phyloP scores from a whole-genome alignment of 1,140 invertebrate species.

The Pararge aegeria region DNA sequence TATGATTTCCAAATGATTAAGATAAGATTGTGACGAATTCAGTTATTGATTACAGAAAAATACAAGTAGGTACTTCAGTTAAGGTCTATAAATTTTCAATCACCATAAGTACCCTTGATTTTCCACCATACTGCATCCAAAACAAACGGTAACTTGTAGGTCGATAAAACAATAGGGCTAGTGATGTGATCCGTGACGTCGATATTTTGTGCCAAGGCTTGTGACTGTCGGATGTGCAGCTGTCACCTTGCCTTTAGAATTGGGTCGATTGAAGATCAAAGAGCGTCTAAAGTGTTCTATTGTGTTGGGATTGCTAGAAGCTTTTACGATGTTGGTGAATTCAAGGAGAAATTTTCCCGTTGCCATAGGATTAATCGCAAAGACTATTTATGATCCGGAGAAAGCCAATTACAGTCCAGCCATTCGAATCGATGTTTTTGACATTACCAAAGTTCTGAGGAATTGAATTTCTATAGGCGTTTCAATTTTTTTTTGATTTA shows the following conservation, averaged over 20 bases:
- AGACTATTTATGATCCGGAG: too few relatives aligned
- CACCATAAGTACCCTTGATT: constrained; percentile 1
- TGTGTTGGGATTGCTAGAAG: background rate
- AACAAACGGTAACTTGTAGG: constrained; percentile 39
- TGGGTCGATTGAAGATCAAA: constrained; percentile 42
- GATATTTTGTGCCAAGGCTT: constrained; percentile 63
- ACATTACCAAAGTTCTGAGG: too few relatives aligned
- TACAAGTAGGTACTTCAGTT: too few relatives aligned
- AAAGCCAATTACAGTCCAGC: too few relatives aligned
- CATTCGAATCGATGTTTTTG: too few relatives aligned
- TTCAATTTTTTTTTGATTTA: too few relatives aligned
- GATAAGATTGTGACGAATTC: too few relatives aligned
- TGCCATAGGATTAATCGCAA: too few relatives aligned
- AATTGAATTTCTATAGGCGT: too few relatives aligned
- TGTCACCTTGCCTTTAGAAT: constrained; percentile 54
- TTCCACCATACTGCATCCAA: constrained; percentile 1
- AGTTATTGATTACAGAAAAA: too few relatives aligned
- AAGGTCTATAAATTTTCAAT: background rate
- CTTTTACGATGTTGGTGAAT: background rate
- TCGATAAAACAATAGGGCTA: constrained; percentile 60
- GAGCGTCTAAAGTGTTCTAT: background rate
- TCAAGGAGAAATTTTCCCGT: background rate
- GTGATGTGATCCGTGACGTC: constrained; percentile 60
- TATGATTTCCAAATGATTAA: too few relatives aligned
- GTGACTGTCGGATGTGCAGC: constrained; percentile 51